Evolutionary conservation across 2,888 invertebrate genomes (phyloP).

Genomic region (Osedax fenrisi): DNA sequence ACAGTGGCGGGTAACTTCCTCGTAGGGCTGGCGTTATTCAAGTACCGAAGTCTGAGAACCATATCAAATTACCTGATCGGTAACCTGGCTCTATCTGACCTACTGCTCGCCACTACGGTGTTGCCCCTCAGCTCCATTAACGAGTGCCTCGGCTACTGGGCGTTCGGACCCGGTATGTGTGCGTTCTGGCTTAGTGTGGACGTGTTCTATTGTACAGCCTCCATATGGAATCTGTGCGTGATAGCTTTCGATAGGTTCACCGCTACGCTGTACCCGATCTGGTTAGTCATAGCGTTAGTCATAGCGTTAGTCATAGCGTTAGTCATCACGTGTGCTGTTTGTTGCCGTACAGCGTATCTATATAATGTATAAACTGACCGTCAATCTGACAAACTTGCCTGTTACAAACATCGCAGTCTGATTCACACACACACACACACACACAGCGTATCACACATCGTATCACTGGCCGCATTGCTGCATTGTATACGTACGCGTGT

Average conservation of each 20-base stretch:
- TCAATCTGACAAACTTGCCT: too few species aligned
- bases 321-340: too few species aligned
- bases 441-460: too few species aligned
- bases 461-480: too few species aligned
- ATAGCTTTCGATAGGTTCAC: conserved; percentile 50
- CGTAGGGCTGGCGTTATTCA: conserved; percentile 46
- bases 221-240: conserved; percentile 50
- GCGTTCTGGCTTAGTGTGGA: conserved; percentile 52
- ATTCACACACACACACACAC: too few species aligned
- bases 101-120: conserved; percentile 48
- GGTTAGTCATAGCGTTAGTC: too few species aligned
- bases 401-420: too few species aligned
- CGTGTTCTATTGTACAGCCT: conserved; percentile 50
- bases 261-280: conserved; percentile 50
- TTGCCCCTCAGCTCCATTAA: conserved; percentile 47
- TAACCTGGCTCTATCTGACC: conserved; percentile 49
- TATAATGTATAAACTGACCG: too few species aligned
- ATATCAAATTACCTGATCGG: conserved; percentile 51
- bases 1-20: conserved; percentile 48
- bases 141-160: conserved; percentile 49
- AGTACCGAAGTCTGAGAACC: conserved; percentile 42
- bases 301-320: too few species aligned
- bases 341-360: too few species aligned
- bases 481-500: too few species aligned
- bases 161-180: conserved; percentile 48